These are phyloP conservation scores for Gobiocypris rarus DNA, from an alignment of 2,113 vertebrate genomes.

Conservation along the genomic window DNA sequence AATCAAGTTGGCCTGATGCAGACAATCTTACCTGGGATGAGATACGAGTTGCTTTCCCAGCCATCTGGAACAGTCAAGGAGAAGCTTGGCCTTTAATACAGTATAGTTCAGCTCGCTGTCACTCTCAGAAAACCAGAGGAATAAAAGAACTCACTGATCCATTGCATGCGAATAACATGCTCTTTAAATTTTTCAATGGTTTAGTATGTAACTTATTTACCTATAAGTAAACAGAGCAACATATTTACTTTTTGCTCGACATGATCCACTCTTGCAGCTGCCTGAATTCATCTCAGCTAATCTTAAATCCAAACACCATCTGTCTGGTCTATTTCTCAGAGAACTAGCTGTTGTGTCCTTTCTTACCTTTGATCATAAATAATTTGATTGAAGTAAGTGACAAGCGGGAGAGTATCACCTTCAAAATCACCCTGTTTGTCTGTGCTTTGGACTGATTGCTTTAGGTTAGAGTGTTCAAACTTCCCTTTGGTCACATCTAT, in stretches of 20 bases:
- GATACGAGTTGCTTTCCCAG: slow-evolving; percentile 28
- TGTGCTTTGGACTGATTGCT: neutral
- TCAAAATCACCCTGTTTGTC: neutral
- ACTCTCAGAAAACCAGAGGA: neutral
- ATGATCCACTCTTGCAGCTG: neutral
- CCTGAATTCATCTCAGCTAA: slow-evolving; percentile 15
- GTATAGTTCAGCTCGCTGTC: neutral
- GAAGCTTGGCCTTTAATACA: slow-evolving; percentile 25
- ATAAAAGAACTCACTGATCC: slow-evolving; percentile 25
- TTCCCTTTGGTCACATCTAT: slow-evolving; percentile 23
- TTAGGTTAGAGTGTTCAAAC: neutral
- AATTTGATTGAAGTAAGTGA: neutral
- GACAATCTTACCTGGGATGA: slow-evolving; percentile 27
- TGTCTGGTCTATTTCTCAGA: neutral
- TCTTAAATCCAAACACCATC: slow-evolving; percentile 35
- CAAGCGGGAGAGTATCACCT: neutral
- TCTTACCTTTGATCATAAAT: slow-evolving; percentile 4
- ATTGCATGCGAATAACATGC: neutral
- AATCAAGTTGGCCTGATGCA: slow-evolving; percentile 26
- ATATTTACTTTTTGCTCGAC: neutral
- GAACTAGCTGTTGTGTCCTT: neutral
- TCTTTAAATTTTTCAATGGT: neutral
- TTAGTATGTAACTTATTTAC: neutral
- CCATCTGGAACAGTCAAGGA: slow-evolving; percentile 35
- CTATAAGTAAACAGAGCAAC: neutral